A percentile compares a stretch with the other conserved stretches of the same genome.
These are phyloP conservation scores for Lithosia quadra DNA, from an alignment of 2,888 invertebrate genomes.

Conservation along the genomic window DNA sequence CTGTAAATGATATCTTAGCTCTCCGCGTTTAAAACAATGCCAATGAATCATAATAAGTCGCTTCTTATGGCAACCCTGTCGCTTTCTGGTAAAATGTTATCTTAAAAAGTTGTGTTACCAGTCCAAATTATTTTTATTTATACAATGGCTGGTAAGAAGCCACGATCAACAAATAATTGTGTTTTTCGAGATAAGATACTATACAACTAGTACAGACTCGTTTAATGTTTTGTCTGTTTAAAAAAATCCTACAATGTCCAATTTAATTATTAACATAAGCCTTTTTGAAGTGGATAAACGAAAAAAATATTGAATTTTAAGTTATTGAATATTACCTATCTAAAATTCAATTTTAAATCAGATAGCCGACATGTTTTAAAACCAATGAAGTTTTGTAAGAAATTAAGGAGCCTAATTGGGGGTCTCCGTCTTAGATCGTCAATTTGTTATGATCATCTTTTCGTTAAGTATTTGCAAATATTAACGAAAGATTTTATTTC, in stretches of 20 bases:
- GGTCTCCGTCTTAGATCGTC: too few species aligned
- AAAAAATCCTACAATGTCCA: background rate
- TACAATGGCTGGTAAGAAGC: slow-evolving; percentile 28
- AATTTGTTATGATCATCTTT: too few species aligned
- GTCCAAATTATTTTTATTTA: slow-evolving; percentile 46
- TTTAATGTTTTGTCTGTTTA: slow-evolving; percentile 3
- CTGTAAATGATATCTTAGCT: slow-evolving; percentile 11
- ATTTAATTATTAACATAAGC: too few species aligned
- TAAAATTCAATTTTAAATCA: background rate
- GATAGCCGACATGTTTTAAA: background rate
- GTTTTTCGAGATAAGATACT: slow-evolving; percentile 46
- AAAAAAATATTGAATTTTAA: background rate
- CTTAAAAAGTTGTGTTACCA: slow-evolving; percentile 52
- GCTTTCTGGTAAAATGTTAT: slow-evolving; percentile 44
- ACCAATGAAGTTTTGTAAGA: background rate
- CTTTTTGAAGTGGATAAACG: too few species aligned
- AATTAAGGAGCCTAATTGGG: background rate
- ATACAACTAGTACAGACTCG: slow-evolving; percentile 21
- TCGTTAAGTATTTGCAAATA: too few species aligned
- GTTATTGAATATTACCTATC: background rate
- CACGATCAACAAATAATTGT: slow-evolving; percentile 44
- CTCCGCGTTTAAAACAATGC: slow-evolving; percentile 1
- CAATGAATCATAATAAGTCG: slow-evolving; percentile 15
- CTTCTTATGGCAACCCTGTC: slow-evolving; percentile 28
- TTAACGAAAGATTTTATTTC: too few species aligned